phyloP scores from a whole-genome alignment of 2,797 vertebrate species.

The Jordanella pulchra region DNA sequence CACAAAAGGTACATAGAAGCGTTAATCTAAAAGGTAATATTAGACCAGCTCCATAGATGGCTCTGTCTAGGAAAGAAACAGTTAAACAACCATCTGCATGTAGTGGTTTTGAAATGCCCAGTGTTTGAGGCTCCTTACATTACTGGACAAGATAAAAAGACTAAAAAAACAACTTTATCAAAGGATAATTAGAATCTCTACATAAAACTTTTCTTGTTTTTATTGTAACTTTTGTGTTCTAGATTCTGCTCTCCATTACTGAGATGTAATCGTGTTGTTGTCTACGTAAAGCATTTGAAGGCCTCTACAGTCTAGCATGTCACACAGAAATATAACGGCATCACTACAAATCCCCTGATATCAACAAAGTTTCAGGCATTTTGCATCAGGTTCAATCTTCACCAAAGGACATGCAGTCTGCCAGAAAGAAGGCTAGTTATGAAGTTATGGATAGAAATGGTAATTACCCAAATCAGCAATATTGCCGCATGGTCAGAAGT shows the following conservation, averaged over 20 bases:
- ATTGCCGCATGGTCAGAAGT: conserved; percentile 16
- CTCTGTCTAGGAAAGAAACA: no score
- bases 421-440: conserved; percentile 1
- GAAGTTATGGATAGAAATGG: conserved; percentile 16
- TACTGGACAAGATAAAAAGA: no score
- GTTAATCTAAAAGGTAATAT: no score
- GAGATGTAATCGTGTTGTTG: neutral
- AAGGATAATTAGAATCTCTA: no score
- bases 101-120: no score
- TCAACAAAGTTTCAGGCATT: neutral
- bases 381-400: neutral
- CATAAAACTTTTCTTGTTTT: no score
- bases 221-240: neutral
- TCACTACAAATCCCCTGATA: neutral
- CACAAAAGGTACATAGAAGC: no score
- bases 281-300: neutral
- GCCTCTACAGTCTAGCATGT: neutral
- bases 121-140: no score
- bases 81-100: no score
- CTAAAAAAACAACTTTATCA: no score
- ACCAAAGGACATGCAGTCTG: neutral
- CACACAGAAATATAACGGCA: no score
- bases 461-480: conserved; percentile 35
- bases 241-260: neutral
- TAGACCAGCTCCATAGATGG: no score